Evolutionary conservation across 2,113 vertebrate species (phyloP).

Genomic region (Merops nubicus): DNA sequence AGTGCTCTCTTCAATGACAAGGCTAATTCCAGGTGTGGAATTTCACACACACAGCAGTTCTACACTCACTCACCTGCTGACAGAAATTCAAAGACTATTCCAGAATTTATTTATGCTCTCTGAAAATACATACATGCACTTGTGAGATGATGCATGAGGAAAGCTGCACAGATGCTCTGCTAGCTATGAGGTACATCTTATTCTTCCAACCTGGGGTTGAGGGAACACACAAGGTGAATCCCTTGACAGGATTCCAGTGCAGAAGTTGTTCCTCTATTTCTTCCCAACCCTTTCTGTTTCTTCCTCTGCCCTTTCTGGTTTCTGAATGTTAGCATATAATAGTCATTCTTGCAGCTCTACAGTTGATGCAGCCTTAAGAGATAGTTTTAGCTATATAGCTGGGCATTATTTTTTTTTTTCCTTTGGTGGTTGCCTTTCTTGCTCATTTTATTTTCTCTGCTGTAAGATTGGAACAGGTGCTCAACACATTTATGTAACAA

Average conservation of each 20-base stretch:
- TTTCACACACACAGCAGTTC: not conserved
- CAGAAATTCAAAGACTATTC: not conserved
- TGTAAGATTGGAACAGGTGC: not conserved
- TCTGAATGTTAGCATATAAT: not conserved
- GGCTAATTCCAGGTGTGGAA: not conserved
- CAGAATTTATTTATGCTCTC: not conserved
- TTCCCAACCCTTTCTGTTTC: not conserved
- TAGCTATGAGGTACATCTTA: not conserved
- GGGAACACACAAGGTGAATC: not conserved
- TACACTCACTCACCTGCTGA: not conserved
- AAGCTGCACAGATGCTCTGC: not conserved
- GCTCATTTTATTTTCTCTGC: not conserved
- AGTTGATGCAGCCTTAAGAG: not conserved
- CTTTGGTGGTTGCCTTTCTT: not conserved
- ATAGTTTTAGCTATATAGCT: not conserved
- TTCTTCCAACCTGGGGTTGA: fast-evolving
- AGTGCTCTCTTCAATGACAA: not conserved
- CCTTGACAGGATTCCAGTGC: fast-evolving
- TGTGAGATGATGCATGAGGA: not conserved
- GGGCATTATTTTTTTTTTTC: not conserved
- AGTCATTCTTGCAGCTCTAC: not conserved
- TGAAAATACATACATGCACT: not conserved
- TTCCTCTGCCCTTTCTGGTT: not conserved
- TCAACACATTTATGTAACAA: not conserved
- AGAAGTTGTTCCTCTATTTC: not conserved